Evolutionary conservation across 2,888 invertebrate species (phyloP).

Genomic region (Leptinotarsa juncta): DNA sequence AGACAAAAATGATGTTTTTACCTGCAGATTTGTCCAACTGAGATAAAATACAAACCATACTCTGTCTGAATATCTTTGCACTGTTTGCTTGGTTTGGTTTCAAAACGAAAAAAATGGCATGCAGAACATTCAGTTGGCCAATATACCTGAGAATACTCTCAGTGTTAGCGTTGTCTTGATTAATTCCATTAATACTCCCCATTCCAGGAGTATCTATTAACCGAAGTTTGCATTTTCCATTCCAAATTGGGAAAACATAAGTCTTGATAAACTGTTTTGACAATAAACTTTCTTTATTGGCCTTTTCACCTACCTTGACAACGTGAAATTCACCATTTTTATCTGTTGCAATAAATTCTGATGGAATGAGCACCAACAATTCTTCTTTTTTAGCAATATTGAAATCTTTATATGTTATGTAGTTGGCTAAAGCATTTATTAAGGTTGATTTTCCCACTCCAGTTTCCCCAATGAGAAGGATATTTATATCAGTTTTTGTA

Average conservation of each 20-base stretch:
- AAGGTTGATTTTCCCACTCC: conserved; percentile 63
- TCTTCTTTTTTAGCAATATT: conserved; percentile 49
- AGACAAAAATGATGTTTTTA: conserved; percentile 60
- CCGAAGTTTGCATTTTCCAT: conserved; percentile 50
- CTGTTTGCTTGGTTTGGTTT: conserved; percentile 57
- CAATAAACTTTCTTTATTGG: conserved; percentile 46
- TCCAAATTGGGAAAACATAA: conserved; percentile 49
- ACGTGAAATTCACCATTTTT: conserved; percentile 47
- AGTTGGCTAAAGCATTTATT: conserved; percentile 60
- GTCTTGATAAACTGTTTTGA: conserved; percentile 52
- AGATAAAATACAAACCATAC: conserved; percentile 59
- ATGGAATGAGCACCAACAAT: conserved; percentile 55
- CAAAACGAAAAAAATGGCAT: conserved; percentile 58
- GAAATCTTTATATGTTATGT: conserved; percentile 51
- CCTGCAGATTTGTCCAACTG: conserved; percentile 59
- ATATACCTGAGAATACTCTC: conserved; percentile 58
- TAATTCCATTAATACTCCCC: conserved; percentile 54
- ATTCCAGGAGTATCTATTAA: conserved; percentile 62
- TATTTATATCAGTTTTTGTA: conserved; percentile 53
- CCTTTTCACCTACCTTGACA: conserved; percentile 50
- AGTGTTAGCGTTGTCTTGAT: conserved; percentile 52
- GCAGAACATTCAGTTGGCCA: conserved; percentile 54
- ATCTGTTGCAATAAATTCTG: conserved; percentile 52
- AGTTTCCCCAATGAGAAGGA: conserved; percentile 59
- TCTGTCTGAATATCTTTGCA: conserved; percentile 58